These are phyloP conservation scores for Cavia aperea DNA, from an alignment of 2,113 vertebrate species.

Conservation along the genomic window DNA sequence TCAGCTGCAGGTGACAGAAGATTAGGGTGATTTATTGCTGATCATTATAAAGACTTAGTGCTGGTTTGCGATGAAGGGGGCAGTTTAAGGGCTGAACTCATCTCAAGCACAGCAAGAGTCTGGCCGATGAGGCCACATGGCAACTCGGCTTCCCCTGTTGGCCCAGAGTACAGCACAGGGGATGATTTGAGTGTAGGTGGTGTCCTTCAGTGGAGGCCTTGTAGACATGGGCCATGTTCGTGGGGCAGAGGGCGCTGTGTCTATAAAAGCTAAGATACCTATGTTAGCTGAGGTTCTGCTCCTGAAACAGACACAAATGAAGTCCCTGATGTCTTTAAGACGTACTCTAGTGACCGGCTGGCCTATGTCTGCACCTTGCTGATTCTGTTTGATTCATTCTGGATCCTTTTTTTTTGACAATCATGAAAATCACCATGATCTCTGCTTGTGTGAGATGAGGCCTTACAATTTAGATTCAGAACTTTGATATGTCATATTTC, in stretches of 20 bases:
- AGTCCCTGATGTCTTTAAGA: constrained; percentile 59
- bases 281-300: constrained; percentile 44
- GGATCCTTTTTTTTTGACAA: constrained; percentile 62
- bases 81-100: constrained; percentile 48
- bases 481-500: not conserved
- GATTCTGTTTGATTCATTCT: constrained; percentile 70
- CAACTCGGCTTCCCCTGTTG: not conserved
- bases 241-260: constrained; percentile 47
- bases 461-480: not conserved
- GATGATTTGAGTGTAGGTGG: not conserved
- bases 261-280: not conserved
- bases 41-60: constrained; percentile 59
- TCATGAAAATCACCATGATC: constrained; percentile 61
- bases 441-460: not conserved
- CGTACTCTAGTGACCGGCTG: constrained; percentile 70
- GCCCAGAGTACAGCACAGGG: constrained; percentile 3
- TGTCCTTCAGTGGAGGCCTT: constrained; percentile 3
- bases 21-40: constrained; percentile 22
- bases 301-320: constrained; percentile 38
- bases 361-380: constrained; percentile 53
- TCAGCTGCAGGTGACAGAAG: constrained; percentile 41
- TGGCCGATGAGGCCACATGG: constrained; percentile 18
- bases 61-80: constrained; percentile 60
- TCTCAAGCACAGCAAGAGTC: constrained; percentile 36
- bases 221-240: not conserved